These are phyloP conservation scores for Argyra leucocephala DNA, from an alignment of 2,888 invertebrate species.

Conservation along the genomic window DNA sequence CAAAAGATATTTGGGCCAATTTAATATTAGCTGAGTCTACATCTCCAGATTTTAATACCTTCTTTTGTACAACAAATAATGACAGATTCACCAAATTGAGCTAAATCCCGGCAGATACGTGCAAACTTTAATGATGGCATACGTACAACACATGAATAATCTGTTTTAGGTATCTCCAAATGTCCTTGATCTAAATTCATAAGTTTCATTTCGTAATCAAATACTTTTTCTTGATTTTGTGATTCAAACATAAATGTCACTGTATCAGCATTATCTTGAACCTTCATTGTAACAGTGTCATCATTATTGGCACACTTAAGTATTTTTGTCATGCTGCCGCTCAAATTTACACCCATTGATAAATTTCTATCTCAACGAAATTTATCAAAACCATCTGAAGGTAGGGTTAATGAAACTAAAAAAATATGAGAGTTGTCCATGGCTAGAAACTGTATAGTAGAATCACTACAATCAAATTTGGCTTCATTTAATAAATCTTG, in stretches of 20 bases:
- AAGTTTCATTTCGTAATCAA: constrained; percentile 97
- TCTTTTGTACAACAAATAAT: constrained; percentile 95
- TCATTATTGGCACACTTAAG: constrained; percentile 94
- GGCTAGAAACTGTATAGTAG: constrained; percentile 57
- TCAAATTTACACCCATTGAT: constrained; percentile 94
- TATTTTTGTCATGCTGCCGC: constrained; percentile 92
- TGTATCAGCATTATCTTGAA: no score
- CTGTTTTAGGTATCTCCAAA: constrained; percentile 93
- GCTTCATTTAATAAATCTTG: no score
- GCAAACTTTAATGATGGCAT: constrained; percentile 94
- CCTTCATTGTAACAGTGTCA: constrained; percentile 94
- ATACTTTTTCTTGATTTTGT: constrained; percentile 81
- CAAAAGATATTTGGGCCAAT: constrained; percentile 80
- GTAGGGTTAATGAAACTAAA: constrained; percentile 82
- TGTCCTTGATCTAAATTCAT: constrained; percentile 99
- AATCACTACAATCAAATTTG: no score
- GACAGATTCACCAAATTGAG: constrained; percentile 97
- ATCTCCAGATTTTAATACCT: constrained; percentile 85
- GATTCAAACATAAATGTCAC: no score
- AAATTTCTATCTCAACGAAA: constrained; percentile 96
- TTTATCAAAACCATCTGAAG: constrained; percentile 91
- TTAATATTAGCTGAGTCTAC: constrained; percentile 89
- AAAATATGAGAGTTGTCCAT: constrained; percentile 99
- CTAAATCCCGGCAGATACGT: constrained; percentile 91
- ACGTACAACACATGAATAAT: no score